Percentiles rank a stretch among this genome's conserved stretches.
Conservation (phyloP, 2,888 invertebrate species). For the Andricus quercusramuli region DNA sequence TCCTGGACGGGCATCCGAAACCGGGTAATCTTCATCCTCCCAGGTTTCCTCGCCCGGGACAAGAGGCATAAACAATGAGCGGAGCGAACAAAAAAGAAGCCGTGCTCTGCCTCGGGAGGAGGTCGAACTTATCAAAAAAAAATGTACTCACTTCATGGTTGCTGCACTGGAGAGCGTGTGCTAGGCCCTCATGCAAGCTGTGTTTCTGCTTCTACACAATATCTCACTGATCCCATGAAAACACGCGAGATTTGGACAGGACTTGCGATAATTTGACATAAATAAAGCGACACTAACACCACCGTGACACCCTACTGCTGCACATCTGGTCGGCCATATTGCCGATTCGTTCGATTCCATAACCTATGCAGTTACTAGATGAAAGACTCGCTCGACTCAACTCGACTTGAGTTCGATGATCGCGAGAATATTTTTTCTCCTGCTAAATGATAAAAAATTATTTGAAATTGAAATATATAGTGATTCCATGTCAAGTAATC, state of each 20-base stretch:
- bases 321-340: conserved; percentile 77
- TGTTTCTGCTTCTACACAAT: conserved; percentile 74
- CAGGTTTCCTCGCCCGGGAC: conserved; percentile 24
- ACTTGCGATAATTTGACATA: conserved; percentile 78
- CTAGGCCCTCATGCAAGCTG: conserved; percentile 76
- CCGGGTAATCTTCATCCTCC: not conserved
- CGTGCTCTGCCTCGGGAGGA: conserved; percentile 5
- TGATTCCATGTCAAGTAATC: no score
- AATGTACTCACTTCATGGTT: conserved; percentile 76
- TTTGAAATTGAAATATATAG: not conserved
- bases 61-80: conserved; percentile 30
- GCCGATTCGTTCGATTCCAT: conserved; percentile 56
- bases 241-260: conserved; percentile 77
- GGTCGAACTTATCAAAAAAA: conserved; percentile 25
- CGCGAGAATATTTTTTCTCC: not conserved
- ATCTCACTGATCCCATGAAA: conserved; percentile 78
- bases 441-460: not conserved
- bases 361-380: not conserved
- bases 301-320: conserved; percentile 76
- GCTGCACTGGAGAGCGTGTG: conserved; percentile 74
- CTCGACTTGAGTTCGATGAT: not conserved
- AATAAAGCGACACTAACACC: conserved; percentile 76
- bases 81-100: conserved; percentile 38
- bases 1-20: not conserved
- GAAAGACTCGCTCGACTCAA: not conserved